Evolutionary conservation across 2,888 invertebrate species (phyloP), one percentile per base, ranked within the genome.

Genomic region (Helicoverpa assulta): DNA sequence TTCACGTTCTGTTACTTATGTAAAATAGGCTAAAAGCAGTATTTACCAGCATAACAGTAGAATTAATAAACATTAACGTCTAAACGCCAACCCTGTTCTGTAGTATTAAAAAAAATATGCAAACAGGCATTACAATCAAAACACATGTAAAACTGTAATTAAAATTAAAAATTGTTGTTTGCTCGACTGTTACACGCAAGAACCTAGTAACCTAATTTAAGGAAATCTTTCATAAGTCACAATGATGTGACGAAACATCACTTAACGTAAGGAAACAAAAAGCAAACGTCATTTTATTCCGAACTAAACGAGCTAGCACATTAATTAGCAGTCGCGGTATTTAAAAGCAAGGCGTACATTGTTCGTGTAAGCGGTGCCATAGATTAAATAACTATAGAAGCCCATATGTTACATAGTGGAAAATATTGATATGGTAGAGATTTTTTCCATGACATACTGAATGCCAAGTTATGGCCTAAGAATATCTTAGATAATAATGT

Each of bases 341-440:
- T 80, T 68, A 64, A 66, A 72, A 66, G 71, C 53, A 55, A 72
- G 62, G 50, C 59, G 65, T 63, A 65, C 65, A 75, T 72, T 74
- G 76, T 81, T 83, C 80, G 69, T 73, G 74, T 82, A 80, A 79
- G 77, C 69, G 70, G 57, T 58, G 10, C 10, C 79, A 74, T 10
- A 61, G 74, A 74, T 33, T 26, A 62, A 26, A 5, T 12, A 58
- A 21, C 0, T 10, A 1, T 16, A 76, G 60, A 57, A 58, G 40
- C 12, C 10, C 14, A 18, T 37, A 56, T 0, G 10, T 26, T 16
- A 1, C 0, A 5, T 3, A n/a, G 33, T 26, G 7, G 0, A 10
- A 6, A 37, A 47, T 10, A 12, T 10, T 33, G 6, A 1, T 33
- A 33, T 33, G 8, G 33, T 7, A 33, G 7, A 33, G 2, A 7